Base-by-base conservation (phyloP, 1,140 invertebrate genomes). In the Caerostris darwini region DNA sequence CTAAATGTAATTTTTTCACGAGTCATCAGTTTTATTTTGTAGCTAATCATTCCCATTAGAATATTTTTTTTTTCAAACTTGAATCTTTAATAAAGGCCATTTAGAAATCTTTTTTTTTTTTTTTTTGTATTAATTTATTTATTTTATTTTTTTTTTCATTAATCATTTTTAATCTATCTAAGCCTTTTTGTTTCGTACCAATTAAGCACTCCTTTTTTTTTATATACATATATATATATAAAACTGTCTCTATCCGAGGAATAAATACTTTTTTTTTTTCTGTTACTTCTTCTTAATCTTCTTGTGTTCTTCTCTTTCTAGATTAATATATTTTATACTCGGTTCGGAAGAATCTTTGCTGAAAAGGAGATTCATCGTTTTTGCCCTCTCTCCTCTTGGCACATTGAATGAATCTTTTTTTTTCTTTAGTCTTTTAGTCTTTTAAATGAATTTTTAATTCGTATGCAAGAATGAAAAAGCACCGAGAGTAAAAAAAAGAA, bases 161-260 rank as follows among this genome's bases (percentile, higher is more conserved):
- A 93, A 93, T 93, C 92, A 93, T 93, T 93, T 93, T 93, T 93
- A 93, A 93, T 93, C 92, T 93, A 93, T 93, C 92, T 58, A 93
- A 93, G 92, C 92, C 92, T 93, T 93, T 93, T 93, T 93, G 92
- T 93, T 93, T 93, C 57, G 61, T 93, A 83, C 85, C 92, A 93
- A 93, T 93, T 93, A 93, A 93, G 92, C 50, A 87, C 10, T 54
- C 90, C 3, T 17, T 81, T 92, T 92, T 92, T 92, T 57, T 92
- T 53, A 3, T 59, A 61, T 58, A 57, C 54, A 50, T 83, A 50
- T 56, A 12, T 34, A 19, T 14, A 34, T 64, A n/a, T 17, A 19
- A 34, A 53, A 56, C 50, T 53, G 14, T 89, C 59, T 69, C 14
- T 53, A 53, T 89, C 17, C 50, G 17, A 89, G 86, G 57, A 12